Evolutionary conservation across 2,797 vertebrate genomes (phyloP).

Genomic region (Hippoglossus hippoglossus): DNA sequence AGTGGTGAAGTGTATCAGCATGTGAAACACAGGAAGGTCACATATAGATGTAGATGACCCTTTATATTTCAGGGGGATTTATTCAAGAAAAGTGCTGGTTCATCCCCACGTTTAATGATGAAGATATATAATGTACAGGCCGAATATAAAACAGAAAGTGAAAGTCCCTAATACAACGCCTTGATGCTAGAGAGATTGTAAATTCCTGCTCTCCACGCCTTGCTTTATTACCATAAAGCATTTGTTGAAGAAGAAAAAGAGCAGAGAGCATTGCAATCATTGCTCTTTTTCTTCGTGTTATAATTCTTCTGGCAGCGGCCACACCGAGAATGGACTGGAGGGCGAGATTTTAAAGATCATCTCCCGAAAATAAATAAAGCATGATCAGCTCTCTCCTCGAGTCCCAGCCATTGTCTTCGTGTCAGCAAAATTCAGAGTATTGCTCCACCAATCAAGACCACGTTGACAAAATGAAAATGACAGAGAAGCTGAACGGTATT

Average conservation of each 20-base stretch:
- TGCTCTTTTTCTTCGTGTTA: constrained; percentile 1
- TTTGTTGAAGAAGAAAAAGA: constrained; percentile 18
- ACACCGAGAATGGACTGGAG: constrained; percentile 22
- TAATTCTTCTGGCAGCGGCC: constrained; percentile 9
- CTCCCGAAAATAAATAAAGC: constrained; percentile 33
- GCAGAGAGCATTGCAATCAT: not conserved
- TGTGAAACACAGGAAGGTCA: constrained; percentile 31
- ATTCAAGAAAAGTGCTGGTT: not conserved
- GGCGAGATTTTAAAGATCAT: constrained; percentile 44
- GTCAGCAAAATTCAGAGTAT: constrained; percentile 58
- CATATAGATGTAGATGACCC: constrained; percentile 3
- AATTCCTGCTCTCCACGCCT: constrained; percentile 18
- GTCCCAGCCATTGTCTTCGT: constrained; percentile 33
- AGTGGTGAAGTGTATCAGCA: constrained; percentile 16
- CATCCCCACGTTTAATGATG: not conserved
- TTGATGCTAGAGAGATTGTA: constrained; percentile 11
- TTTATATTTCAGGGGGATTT: constrained; percentile 10
- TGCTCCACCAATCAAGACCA: constrained; percentile 57
- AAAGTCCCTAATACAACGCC: not conserved
- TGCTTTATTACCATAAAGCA: constrained; percentile 31
- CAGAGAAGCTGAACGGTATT: not conserved
- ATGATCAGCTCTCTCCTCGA: constrained; percentile 53
- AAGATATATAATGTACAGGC: not conserved
- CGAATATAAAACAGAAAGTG: constrained; percentile 25
- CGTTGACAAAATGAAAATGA: constrained; percentile 36